These are phyloP conservation scores for Pao palembangensis DNA, from an alignment of 2,113 vertebrate species.

Conservation along the genomic window DNA sequence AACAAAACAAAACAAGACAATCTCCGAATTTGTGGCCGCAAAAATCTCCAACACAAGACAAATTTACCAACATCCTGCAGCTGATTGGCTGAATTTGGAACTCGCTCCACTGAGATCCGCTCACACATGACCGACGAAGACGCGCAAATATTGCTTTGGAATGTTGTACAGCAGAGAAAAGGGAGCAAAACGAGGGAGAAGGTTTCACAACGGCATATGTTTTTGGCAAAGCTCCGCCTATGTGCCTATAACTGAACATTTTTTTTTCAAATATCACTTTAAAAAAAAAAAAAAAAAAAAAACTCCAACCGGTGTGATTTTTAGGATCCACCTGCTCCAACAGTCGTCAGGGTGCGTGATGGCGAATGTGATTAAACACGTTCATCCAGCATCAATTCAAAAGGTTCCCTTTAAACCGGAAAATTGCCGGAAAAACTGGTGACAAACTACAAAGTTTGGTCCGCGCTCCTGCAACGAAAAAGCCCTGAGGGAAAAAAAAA, in stretches of 20 bases:
- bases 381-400: no score
- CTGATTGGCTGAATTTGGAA: slow-evolving; percentile 61
- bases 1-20: slow-evolving; percentile 41
- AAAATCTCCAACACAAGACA: slow-evolving; percentile 35
- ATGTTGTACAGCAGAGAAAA: slow-evolving; percentile 73
- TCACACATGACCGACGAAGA: slow-evolving; percentile 57
- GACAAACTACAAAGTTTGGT: slow-evolving; percentile 23
- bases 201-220: slow-evolving; percentile 28
- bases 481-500: slow-evolving; percentile 66
- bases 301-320: slow-evolving; percentile 42
- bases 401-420: not conserved
- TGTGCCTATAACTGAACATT: no score
- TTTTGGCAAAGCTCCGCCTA: slow-evolving; percentile 31
- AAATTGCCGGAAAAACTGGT: slow-evolving; percentile 21
- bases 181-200: slow-evolving; percentile 10
- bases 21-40: slow-evolving; percentile 61
- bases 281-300: slow-evolving; percentile 33
- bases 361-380: no score
- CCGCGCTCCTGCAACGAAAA: slow-evolving; percentile 24
- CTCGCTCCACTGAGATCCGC: slow-evolving; percentile 62
- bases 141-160: slow-evolving; percentile 78
- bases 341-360: slow-evolving; percentile 57
- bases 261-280: slow-evolving; percentile 19
- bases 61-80: slow-evolving; percentile 44
- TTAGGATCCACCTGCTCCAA: slow-evolving; percentile 54